A percentile compares a stretch with the other conserved stretches of the same genome.
Evolutionary conservation across 2,888 invertebrate genomes (phyloP).

Genomic region (Andrena flavipes): DNA sequence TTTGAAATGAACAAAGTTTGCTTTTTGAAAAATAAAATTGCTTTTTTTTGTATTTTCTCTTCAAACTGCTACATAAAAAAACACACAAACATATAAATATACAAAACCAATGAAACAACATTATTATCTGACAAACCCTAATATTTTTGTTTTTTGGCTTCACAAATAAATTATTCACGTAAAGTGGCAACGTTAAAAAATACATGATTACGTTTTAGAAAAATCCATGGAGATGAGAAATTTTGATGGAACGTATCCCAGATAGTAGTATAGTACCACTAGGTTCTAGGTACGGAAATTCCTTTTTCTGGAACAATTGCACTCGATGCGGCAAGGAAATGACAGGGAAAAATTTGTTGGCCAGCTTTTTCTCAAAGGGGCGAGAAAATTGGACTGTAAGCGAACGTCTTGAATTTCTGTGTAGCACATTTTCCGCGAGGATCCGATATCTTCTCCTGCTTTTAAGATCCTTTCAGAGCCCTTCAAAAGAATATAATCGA

Average conservation of each 20-base stretch:
- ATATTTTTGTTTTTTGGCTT: too few species aligned
- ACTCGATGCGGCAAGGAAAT: neutral
- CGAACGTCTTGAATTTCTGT: constrained; percentile 39
- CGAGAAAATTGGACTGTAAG: constrained; percentile 49
- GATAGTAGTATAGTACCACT: too few species aligned
- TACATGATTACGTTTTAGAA: too few species aligned
- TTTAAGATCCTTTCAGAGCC: constrained; percentile 44
- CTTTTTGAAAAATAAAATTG: too few species aligned
- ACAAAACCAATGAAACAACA: too few species aligned
- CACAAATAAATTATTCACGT: too few species aligned
- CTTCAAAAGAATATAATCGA: constrained; percentile 53
- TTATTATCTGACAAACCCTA: too few species aligned
- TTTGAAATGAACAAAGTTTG: too few species aligned
- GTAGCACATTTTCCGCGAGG: constrained; percentile 16
- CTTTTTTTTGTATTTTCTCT: too few species aligned
- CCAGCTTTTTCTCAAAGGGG: constrained; percentile 21
- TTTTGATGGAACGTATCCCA: neutral
- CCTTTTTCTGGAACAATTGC: constrained; percentile 28
- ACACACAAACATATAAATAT: too few species aligned
- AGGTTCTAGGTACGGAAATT: neutral
- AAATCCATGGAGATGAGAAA: neutral
- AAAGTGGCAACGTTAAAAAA: too few species aligned
- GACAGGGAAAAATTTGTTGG: constrained; percentile 8
- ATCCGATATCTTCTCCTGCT: constrained; percentile 50
- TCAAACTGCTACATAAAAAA: too few species aligned